These are phyloP conservation scores for Catocala nupta DNA, from an alignment of 2,888 invertebrate genomes.

Conservation along the genomic window DNA sequence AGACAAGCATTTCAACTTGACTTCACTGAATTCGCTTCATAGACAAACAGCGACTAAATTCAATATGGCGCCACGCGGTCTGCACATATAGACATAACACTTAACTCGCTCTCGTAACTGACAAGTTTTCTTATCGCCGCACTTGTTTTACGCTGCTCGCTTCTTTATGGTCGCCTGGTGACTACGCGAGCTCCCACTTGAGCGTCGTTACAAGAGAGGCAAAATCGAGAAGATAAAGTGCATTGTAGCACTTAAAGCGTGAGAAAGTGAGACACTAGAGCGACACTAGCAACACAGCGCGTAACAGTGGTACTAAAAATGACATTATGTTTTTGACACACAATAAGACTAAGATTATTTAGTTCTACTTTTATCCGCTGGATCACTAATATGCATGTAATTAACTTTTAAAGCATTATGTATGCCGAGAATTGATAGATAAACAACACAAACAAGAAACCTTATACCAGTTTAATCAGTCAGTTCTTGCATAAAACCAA, in stretches of 20 bases:
- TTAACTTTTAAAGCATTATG: too few relatives aligned
- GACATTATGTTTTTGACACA: too few relatives aligned
- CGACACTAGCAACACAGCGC: too few relatives aligned
- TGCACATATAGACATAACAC: slow-evolving; percentile 1
- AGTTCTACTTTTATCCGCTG: too few relatives aligned
- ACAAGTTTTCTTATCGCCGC: slow-evolving; percentile 10
- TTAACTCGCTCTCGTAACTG: slow-evolving; percentile 4
- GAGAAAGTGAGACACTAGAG: background rate
- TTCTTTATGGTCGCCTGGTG: slow-evolving; percentile 1
- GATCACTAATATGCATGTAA: too few relatives aligned
- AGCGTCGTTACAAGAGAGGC: background rate
- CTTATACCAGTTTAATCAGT: too few relatives aligned
- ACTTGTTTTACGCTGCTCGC: background rate
- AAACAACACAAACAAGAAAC: background rate
- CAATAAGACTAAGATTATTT: too few relatives aligned
- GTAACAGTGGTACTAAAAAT: too few relatives aligned
- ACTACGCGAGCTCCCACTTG: background rate
- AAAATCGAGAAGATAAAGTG: background rate
- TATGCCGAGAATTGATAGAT: too few relatives aligned
- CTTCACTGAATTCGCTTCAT: too few relatives aligned
- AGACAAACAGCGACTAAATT: background rate
- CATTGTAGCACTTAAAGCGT: background rate
- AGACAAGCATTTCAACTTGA: too few relatives aligned
- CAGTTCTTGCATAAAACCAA: too few relatives aligned
- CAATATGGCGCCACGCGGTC: slow-evolving; percentile 12